These are phyloP conservation scores for Macrosiphum euphorbiae DNA, from an alignment of 2,888 invertebrate genomes.

Conservation along the genomic window DNA sequence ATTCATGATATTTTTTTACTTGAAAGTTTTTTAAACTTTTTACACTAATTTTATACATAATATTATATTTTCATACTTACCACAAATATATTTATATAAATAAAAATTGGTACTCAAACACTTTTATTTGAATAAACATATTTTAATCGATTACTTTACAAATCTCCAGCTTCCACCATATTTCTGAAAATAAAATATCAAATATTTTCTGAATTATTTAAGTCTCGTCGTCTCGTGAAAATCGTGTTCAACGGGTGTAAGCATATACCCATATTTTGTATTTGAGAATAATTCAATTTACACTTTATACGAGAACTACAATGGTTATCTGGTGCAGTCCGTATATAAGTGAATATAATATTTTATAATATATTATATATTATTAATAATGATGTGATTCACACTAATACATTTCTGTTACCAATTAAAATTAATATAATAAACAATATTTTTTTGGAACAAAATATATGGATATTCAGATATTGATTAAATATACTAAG, in stretches of 20 bases:
- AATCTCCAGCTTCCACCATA: neutral
- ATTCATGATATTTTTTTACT: neutral
- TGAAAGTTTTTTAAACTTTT: neutral
- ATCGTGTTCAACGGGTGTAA: constrained; percentile 14
- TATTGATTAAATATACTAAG: too few species aligned
- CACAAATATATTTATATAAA: neutral
- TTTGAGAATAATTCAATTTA: neutral
- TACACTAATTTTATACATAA: neutral
- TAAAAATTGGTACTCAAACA: neutral
- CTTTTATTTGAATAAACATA: neutral
- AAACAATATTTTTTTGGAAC: too few species aligned
- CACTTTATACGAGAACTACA: neutral
- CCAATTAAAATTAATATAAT: too few species aligned
- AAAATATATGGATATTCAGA: too few species aligned
- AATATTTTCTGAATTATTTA: neutral
- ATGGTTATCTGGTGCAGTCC: neutral
- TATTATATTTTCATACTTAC: neutral
- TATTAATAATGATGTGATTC: neutral
- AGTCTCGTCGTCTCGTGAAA: neutral
- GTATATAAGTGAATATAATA: neutral
- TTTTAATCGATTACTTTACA: neutral
- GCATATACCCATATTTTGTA: neutral
- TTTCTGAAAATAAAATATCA: neutral
- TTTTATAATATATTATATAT: neutral
- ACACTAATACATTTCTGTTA: too few species aligned